Evolutionary conservation across 2,113 vertebrate genomes (phyloP).

Genomic region (Irena cyanogastra): DNA sequence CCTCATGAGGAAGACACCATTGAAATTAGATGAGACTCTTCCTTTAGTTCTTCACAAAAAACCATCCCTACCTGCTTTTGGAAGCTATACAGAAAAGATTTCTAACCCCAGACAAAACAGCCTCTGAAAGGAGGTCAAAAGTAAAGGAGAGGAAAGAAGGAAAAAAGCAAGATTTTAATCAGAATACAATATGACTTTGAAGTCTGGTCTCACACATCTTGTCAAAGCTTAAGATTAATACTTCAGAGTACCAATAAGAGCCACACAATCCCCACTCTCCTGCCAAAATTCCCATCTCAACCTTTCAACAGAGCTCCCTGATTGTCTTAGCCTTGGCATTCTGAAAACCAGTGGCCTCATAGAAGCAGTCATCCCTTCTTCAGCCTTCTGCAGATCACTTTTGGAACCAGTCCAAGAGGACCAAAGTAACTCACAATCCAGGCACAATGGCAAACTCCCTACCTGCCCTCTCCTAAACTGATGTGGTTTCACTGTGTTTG

Average conservation of each 20-base stretch:
- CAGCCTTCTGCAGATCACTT: background rate
- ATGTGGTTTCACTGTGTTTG: background rate
- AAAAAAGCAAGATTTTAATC: constrained; percentile 13
- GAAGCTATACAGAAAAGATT: background rate
- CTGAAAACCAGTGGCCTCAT: background rate
- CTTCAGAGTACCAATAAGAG: background rate
- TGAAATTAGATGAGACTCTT: background rate
- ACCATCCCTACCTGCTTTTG: background rate
- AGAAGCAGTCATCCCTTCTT: background rate
- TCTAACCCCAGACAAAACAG: background rate
- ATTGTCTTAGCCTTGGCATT: background rate
- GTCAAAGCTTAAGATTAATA: background rate
- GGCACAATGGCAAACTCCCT: background rate
- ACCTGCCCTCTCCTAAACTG: background rate
- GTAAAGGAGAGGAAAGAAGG: background rate
- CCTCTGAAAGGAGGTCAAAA: constrained; percentile 14
- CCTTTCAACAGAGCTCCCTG: background rate
- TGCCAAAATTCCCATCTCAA: background rate
- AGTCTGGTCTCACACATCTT: background rate
- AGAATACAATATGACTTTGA: background rate
- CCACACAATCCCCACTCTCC: background rate
- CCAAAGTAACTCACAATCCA: background rate
- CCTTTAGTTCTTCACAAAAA: background rate
- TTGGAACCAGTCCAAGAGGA: background rate
- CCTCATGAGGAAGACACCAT: background rate